phyloP scores from a whole-genome alignment of 2,113 vertebrate species.

The Bos indicus region DNA sequence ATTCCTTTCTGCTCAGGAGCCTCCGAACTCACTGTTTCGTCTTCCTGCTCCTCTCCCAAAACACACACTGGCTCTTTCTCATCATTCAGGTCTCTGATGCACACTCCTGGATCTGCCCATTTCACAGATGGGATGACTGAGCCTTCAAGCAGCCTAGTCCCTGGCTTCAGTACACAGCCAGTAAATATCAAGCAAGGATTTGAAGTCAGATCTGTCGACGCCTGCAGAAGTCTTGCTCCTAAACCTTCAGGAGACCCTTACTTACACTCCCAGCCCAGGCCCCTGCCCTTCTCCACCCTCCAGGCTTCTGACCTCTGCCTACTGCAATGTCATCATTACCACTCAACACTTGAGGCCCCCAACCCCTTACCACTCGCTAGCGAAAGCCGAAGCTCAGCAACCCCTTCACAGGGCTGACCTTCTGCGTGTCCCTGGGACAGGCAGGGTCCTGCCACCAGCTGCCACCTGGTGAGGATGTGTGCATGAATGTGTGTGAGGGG shows the following conservation, averaged over 20 bases:
- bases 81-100: neutral
- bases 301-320: neutral
- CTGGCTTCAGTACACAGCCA: neutral
- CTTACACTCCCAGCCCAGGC: neutral
- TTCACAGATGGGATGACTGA: neutral
- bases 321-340: neutral
- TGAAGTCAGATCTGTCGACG: neutral
- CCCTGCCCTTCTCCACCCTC: neutral
- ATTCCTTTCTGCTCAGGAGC: neutral
- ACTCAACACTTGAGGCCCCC: neutral
- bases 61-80: neutral
- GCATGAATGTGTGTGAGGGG: neutral
- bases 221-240: neutral
- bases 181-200: neutral
- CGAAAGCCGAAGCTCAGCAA: neutral
- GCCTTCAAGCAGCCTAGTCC: neutral
- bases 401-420: neutral
- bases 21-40: neutral
- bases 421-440: neutral
- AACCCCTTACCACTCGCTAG: neutral
- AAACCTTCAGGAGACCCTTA: neutral
- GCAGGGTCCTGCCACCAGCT: neutral
- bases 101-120: neutral
- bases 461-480: neutral
- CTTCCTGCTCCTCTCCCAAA: neutral